Conservation (phyloP, 1,140 invertebrate genomes). For the Homarus americanus region DNA sequence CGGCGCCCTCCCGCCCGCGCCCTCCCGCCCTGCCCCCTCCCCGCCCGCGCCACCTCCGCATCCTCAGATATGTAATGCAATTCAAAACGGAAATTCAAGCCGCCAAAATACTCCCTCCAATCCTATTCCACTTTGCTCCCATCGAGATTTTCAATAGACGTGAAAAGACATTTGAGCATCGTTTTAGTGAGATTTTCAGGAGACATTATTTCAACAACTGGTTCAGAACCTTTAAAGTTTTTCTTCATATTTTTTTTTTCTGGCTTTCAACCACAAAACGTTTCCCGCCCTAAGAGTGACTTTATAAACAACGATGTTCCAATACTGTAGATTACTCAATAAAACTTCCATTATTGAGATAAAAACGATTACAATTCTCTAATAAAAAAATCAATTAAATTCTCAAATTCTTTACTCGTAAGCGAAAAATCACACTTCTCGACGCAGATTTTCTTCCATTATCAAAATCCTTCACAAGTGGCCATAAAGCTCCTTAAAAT, state of each 20-base stretch:
- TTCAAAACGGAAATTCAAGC: too few relatives aligned
- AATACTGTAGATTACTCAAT: too few relatives aligned
- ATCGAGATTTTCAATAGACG: constrained; percentile 49
- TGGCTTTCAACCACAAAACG: too few relatives aligned
- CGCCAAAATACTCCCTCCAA: constrained; percentile 18
- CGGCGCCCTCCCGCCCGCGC: neutral
- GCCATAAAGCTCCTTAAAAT: constrained; percentile 12
- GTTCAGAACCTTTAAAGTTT: constrained; percentile 29
- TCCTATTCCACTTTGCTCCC: constrained; percentile 20
- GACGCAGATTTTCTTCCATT: constrained; percentile 18
- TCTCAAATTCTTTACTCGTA: neutral
- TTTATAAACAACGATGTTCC: too few relatives aligned
- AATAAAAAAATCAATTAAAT: neutral
- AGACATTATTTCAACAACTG: constrained; percentile 59
- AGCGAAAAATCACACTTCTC: neutral
- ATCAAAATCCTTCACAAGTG: neutral
- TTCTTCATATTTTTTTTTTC: too few relatives aligned
- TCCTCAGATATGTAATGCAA: too few relatives aligned
- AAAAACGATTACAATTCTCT: too few relatives aligned
- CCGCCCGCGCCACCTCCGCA: neutral
- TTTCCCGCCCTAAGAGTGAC: too few relatives aligned
- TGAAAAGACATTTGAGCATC: constrained; percentile 69
- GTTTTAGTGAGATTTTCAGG: constrained; percentile 60
- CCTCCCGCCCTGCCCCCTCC: neutral
- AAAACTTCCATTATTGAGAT: too few relatives aligned